Percentiles rank a stretch among this genome's conserved stretches.
Conservation (phyloP, 2,797 vertebrate species). For the Neopelma chrysocephalum region DNA sequence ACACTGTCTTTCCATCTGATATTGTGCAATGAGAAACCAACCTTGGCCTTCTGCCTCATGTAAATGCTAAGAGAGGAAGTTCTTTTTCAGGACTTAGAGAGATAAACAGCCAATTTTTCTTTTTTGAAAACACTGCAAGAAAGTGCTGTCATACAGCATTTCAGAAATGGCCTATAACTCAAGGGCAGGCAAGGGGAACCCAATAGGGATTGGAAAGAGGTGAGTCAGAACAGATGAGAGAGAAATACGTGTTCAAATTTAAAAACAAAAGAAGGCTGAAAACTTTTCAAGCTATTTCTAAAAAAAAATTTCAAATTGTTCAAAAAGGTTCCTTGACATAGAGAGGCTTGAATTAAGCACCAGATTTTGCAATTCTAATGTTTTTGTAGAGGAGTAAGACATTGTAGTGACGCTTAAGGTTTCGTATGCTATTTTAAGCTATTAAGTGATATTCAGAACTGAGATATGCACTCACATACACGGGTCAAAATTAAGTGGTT, state of each 20-base stretch:
- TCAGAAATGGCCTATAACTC: conserved; percentile 47
- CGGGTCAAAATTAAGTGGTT: neutral
- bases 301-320: neutral
- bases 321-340: neutral
- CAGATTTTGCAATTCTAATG: neutral
- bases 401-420: neutral
- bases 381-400: neutral
- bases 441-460: neutral
- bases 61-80: neutral
- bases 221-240: conserved; percentile 30
- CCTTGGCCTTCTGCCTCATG: neutral
- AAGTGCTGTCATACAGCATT: conserved; percentile 33
- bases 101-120: conserved; percentile 37
- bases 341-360: neutral
- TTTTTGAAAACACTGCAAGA: conserved; percentile 13
- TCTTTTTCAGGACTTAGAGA: conserved; percentile 8
- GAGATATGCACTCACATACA: neutral
- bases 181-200: conserved; percentile 35
- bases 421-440: neutral
- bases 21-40: neutral
- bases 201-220: conserved; percentile 36
- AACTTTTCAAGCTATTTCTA: neutral
- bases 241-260: conserved; percentile 24
- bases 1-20: neutral
- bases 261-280: neutral